These are phyloP conservation scores for Boulengeromyrus knoepffleri DNA, from an alignment of 2,113 vertebrate genomes.

Conservation along the genomic window DNA sequence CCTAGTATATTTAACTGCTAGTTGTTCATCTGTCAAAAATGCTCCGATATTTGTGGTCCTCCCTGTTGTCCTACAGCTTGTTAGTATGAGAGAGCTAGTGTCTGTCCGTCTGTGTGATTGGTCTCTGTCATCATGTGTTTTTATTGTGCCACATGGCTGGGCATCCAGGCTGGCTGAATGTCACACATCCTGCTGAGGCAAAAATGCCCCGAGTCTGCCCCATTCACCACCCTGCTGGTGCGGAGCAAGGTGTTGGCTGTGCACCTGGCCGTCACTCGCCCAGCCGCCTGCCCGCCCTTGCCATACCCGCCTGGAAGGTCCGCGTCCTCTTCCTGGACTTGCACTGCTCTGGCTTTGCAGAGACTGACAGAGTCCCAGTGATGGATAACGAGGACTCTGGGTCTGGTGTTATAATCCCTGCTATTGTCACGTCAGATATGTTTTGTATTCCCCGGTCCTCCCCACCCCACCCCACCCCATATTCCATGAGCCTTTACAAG, in stretches of 20 bases:
- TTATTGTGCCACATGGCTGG: conserved; percentile 19
- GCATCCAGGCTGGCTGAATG: conserved; percentile 29
- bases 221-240: conserved; percentile 15
- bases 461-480: background rate
- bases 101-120: background rate
- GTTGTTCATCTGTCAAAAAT: background rate
- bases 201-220: conserved; percentile 53
- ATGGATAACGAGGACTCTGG: conserved; percentile 8
- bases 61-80: background rate
- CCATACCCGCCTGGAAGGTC: conserved; percentile 1
- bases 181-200: conserved; percentile 46
- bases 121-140: background rate
- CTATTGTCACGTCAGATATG: conserved; percentile 43
- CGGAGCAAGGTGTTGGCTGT: background rate
- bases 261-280: conserved; percentile 6
- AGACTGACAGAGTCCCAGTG: background rate
- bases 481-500: background rate
- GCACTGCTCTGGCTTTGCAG: background rate
- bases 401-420: conserved; percentile 46
- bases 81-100: conserved; percentile 17
- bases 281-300: conserved; percentile 5
- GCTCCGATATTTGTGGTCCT: background rate
- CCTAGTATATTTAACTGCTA: background rate
- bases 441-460: conserved; percentile 27
- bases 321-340: background rate